phyloP scores from a whole-genome alignment of 37 sponge, comb jelly and placozoan species.

The Beroe forskalii region DNA sequence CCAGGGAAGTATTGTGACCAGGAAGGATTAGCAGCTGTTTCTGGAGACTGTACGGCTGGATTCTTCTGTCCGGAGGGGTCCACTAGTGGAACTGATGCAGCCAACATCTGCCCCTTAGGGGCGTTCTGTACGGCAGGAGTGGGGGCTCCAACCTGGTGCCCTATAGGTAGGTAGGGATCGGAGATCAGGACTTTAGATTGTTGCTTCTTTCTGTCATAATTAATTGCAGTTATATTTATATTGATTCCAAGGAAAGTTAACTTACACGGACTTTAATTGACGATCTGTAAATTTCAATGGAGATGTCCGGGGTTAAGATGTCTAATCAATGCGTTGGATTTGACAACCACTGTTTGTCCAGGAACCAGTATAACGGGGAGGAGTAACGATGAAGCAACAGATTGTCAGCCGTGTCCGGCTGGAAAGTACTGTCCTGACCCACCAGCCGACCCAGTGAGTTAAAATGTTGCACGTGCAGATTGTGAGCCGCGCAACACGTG shows the following conservation, averaged over 20 bases:
- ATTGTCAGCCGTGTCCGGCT: constrained; percentile 65
- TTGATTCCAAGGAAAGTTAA: no score
- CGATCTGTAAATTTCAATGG: no score
- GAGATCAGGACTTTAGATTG: no score
- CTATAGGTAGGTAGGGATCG: constrained; percentile 8
- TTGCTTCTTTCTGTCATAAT: no score
- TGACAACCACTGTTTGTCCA: no score
- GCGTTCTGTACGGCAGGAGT: constrained; percentile 6
- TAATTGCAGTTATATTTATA: no score
- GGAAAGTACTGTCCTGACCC: constrained; percentile 62
- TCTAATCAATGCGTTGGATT: no score
- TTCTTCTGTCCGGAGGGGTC: constrained; percentile 68
- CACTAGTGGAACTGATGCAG: not conserved
- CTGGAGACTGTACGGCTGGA: constrained; percentile 64
- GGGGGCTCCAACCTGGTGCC: not conserved
- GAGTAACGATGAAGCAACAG: not conserved
- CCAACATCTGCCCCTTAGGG: constrained; percentile 65
- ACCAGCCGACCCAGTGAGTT: constrained; percentile 9
- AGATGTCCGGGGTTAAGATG: no score
- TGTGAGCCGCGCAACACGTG: no score
- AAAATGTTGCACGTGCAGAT: not conserved
- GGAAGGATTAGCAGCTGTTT: constrained; percentile 2
- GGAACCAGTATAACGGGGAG: constrained; percentile 8
- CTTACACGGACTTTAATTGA: no score
- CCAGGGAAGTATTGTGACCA: constrained; percentile 46